phyloP scores from a whole-genome alignment of 2,888 invertebrate genomes.

The Pasiphila rectangulata region DNA sequence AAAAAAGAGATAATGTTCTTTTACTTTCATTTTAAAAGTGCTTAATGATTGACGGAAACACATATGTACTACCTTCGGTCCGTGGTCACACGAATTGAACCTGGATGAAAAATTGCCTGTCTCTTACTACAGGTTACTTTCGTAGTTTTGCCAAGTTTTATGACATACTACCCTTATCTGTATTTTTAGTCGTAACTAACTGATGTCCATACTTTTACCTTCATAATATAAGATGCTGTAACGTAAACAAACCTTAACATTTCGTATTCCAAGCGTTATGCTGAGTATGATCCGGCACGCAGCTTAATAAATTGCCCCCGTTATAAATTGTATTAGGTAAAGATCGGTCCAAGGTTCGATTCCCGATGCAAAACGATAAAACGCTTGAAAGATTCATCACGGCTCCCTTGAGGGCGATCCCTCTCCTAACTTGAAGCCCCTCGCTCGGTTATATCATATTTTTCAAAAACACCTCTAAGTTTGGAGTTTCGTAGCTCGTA shows the following conservation, averaged over 20 bases:
- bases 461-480: conserved; percentile 57
- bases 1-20: no score
- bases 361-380: conserved; percentile 73
- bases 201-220: no score
- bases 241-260: conserved; percentile 21
- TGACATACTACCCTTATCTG: no score
- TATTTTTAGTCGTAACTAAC: no score
- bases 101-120: no score
- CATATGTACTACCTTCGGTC: no score
- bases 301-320: conserved; percentile 28
- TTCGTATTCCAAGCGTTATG: conserved; percentile 25
- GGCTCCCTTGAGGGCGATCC: conserved; percentile 68
- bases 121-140: no score
- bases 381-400: conserved; percentile 78
- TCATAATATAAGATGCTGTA: no score
- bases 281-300: conserved; percentile 22
- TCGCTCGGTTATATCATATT: conserved; percentile 72
- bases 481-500: conserved; percentile 34
- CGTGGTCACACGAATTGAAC: no score
- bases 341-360: conserved; percentile 62
- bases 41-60: no score
- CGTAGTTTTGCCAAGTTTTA: no score
- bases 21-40: no score
- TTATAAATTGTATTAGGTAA: conserved; percentile 35
- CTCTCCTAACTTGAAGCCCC: conserved; percentile 69